Base-by-base conservation (phyloP, 2,888 invertebrate species). In the Congeria kusceri region DNA sequence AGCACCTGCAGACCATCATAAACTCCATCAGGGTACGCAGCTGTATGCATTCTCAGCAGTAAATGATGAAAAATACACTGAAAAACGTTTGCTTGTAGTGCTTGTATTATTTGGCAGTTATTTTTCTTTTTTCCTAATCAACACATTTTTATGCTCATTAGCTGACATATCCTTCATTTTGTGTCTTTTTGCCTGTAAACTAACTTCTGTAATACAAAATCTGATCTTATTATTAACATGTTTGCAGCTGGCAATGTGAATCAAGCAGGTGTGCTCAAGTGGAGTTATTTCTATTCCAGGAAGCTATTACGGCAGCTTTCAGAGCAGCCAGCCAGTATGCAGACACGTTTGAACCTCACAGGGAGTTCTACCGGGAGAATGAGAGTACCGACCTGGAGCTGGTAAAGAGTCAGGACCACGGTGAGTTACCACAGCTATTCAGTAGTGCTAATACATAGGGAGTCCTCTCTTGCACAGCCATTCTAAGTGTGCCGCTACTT, bases 341-440 rank as follows among this genome's bases (percentile, higher is more conserved):
- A 0, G 90, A 94, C 67, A 95, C 96, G 5, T 96, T 97, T 92
- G 94, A 95, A 65, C 87, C 91, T 0, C 96, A 97, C 81, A 95
- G 96, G 87, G 91, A 95, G 1, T 96, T 96, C 92, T 97, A 95
- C 90, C 95, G 95, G 67, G 96, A 96, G 78, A 97, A 97, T 90
- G 94, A 95, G 66, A 94, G 94, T 44, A 95, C 96, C 70, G 95
- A 96, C 87, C 94, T 96, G 3, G 94, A 95, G 25, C 91, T 94
- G 0, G 95, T 97, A 18, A 95, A 94, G 87, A 92, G 94, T 9
- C 96, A 96, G 92, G 95, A 95, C 88, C 94, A 95, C 94, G 93
- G 90, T 92, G 80, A 46, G 85, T 23, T 5, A 9, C 49, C 15
- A 15, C 18, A 4, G 32, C 32, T 7, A n/a, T n/a, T n/a, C n/a